phyloP scores from a whole-genome alignment of 2,113 vertebrate species.

The Pseudopodoces humilis region DNA sequence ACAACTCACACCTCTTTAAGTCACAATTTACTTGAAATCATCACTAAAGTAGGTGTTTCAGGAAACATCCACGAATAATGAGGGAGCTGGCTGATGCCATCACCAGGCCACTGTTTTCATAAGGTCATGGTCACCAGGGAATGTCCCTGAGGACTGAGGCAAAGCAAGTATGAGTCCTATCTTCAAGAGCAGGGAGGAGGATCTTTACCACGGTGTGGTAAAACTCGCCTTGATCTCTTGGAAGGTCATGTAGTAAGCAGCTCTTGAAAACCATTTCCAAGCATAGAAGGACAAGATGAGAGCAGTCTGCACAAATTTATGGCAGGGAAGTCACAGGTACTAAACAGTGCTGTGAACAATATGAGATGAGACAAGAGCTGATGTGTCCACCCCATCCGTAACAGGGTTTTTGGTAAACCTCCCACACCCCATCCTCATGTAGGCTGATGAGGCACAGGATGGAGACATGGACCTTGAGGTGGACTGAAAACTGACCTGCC shows the following conservation, averaged over 20 bases:
- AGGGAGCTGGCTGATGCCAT: neutral
- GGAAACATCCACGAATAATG: neutral
- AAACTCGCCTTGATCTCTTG: neutral
- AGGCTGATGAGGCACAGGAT: neutral
- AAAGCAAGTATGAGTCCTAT: neutral
- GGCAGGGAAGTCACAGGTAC: neutral
- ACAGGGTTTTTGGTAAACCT: neutral
- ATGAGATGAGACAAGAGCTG: neutral
- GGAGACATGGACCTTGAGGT: accelerated
- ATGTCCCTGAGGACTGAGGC: neutral
- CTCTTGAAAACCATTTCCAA: neutral
- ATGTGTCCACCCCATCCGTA: neutral
- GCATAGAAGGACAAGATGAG: neutral
- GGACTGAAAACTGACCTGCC: neutral
- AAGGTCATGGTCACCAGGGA: neutral
- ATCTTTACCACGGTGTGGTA: neutral
- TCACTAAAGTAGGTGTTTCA: neutral
- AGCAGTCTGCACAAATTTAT: neutral
- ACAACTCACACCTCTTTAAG: neutral
- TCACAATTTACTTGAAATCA: neutral
- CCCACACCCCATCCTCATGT: neutral
- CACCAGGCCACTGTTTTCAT: neutral
- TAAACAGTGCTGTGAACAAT: neutral
- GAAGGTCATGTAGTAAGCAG: neutral
- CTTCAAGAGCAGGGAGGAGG: neutral